Evolutionary conservation across 2,797 vertebrate species (phyloP).

Genomic region (Ammospiza maritima): DNA sequence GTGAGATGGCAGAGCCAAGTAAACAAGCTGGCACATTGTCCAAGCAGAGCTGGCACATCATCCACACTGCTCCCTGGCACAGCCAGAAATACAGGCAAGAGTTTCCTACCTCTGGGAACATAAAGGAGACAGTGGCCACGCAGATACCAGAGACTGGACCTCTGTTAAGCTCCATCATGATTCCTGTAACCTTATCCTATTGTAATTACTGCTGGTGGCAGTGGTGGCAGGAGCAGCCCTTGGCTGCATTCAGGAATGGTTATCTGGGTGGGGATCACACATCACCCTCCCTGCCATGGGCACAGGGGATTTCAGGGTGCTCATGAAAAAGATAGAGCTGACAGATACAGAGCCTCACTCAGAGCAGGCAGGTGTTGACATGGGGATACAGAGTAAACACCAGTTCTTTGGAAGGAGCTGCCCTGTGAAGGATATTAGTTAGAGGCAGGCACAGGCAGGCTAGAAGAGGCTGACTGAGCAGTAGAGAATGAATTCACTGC

Average conservation of each 20-base stretch:
- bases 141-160: neutral
- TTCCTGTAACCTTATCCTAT: neutral
- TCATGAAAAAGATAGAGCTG: neutral
- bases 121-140: rapidly evolving
- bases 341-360: neutral
- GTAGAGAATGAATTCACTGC: neutral
- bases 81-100: neutral
- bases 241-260: neutral
- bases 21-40: neutral
- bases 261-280: neutral
- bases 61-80: neutral
- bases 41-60: neutral
- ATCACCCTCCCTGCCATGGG: neutral
- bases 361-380: neutral
- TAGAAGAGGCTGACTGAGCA: neutral
- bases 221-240: neutral
- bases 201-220: neutral
- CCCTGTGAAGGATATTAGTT: neutral
- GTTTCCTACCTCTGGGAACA: neutral
- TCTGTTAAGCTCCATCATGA: neutral
- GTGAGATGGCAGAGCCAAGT: neutral
- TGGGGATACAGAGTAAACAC: rapidly evolving
- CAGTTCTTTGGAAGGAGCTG: neutral
- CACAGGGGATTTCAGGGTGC: neutral
- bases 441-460: neutral